Evolutionary conservation across 2,113 vertebrate genomes (phyloP).

Genomic region (Periophthalmodon schlosseri): DNA sequence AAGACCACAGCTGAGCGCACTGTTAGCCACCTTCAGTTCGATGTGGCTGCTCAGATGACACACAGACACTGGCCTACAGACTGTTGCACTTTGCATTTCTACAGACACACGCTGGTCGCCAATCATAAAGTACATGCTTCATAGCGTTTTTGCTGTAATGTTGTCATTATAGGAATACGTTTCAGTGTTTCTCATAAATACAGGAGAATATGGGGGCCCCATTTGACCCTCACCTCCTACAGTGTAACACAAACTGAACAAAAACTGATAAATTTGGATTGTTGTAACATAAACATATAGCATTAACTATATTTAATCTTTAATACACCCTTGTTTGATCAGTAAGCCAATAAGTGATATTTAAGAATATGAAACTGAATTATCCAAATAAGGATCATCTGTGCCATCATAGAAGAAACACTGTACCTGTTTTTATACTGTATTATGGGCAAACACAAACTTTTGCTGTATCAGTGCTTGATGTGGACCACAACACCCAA

Average conservation of each 20-base stretch:
- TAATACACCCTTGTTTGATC: no score
- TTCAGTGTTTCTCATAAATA: neutral
- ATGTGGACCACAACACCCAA: neutral
- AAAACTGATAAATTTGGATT: no score
- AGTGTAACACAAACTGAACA: no score
- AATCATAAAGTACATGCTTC: neutral
- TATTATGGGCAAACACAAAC: neutral
- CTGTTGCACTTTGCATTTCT: slow-evolving; percentile 22
- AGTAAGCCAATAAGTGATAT: no score
- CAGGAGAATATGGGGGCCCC: no score
- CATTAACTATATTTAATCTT: no score
- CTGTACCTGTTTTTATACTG: neutral
- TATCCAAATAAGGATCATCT: no score
- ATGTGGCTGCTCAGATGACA: slow-evolving; percentile 71
- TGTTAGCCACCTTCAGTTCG: slow-evolving; percentile 50
- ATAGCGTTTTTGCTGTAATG: neutral
- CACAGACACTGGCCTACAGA: slow-evolving; percentile 10
- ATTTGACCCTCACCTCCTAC: no score
- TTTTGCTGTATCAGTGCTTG: neutral
- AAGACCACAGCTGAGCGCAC: slow-evolving; percentile 15
- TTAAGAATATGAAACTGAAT: no score
- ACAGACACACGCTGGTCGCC: slow-evolving; percentile 1
- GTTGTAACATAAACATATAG: no score
- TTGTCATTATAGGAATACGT: neutral
- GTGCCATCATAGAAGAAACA: no score